Conservation (phyloP, 1,140 invertebrate genomes). For the Drosophila sechellia region DNA sequence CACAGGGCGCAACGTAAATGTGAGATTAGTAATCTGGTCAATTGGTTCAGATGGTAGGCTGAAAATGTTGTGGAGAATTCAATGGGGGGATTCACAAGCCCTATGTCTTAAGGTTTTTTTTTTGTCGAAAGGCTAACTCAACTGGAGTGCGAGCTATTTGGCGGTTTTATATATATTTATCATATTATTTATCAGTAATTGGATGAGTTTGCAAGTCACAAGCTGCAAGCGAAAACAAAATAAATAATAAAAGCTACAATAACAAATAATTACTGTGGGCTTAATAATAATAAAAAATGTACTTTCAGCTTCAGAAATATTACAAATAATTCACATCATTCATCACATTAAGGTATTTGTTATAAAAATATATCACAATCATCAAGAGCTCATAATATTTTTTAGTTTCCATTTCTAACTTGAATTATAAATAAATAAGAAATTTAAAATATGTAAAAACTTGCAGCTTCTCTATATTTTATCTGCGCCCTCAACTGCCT, state of each 20-base stretch:
- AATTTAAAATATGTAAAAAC: neutral
- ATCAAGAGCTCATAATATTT: neutral
- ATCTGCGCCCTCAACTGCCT: constrained; percentile 20
- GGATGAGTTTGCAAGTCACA: constrained; percentile 20
- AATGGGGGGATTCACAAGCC: constrained; percentile 19
- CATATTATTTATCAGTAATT: constrained; percentile 42
- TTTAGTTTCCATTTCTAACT: neutral
- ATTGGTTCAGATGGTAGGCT: constrained; percentile 45
- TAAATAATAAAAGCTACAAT: neutral
- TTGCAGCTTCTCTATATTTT: constrained; percentile 56
- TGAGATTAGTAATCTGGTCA: constrained; percentile 74
- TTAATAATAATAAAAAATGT: no score
- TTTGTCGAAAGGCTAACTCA: neutral
- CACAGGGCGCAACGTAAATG: constrained; percentile 67
- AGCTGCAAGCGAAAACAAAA: constrained; percentile 43
- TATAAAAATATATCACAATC: no score
- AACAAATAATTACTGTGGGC: no score
- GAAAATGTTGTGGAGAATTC: constrained; percentile 19
- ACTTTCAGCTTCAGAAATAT: neutral
- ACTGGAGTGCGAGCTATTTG: constrained; percentile 1
- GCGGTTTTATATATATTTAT: neutral
- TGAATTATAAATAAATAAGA: neutral
- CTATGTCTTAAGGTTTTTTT: constrained; percentile 5
- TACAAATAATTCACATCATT: no score
- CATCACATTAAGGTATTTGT: neutral